Percentiles rank a stretch among this genome's conserved stretches.
These are phyloP conservation scores for Etheostoma cragini DNA, from an alignment of 2,113 vertebrate species.

Conservation along the genomic window DNA sequence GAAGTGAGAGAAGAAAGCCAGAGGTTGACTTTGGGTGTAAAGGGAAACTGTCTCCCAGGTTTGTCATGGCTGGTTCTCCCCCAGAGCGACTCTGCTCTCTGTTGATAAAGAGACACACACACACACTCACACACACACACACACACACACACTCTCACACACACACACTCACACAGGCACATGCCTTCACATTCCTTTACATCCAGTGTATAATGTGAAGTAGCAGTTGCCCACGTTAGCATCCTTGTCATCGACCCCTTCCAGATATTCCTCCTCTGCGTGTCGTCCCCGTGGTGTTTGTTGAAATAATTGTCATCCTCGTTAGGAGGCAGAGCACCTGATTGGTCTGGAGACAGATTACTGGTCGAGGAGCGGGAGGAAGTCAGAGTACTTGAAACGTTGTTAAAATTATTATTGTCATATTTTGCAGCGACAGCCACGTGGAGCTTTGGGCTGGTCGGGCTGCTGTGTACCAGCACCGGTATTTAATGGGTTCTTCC, in stretches of 20 bases:
- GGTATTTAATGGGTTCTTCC: background rate
- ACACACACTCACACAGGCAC: constrained; percentile 1
- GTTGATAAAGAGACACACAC: constrained; percentile 61
- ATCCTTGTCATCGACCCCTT: constrained; percentile 18
- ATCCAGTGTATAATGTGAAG: background rate
- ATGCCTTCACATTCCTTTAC: background rate
- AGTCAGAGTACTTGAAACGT: background rate
- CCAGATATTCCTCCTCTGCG: background rate
- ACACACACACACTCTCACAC: constrained; percentile 11
- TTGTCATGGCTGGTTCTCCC: constrained; percentile 48
- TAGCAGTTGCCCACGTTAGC: constrained; percentile 15
- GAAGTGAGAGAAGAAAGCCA: background rate
- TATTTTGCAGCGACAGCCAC: background rate
- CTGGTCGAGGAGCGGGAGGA: background rate
- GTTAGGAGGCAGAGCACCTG: constrained; percentile 20
- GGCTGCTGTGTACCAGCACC: background rate
- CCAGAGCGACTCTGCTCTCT: constrained; percentile 56
- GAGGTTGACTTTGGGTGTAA: background rate
- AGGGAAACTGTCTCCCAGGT: constrained; percentile 39
- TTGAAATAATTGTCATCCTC: background rate
- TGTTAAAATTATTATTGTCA: background rate
- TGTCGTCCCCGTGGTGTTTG: background rate
- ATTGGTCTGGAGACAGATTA: background rate
- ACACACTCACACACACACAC: constrained; percentile 13
- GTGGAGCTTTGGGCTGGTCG: background rate